Percentiles rank a stretch among this genome's conserved stretches.
Conservation (phyloP, 2,888 invertebrate species). For the Harpagoxenus sublaevis region DNA sequence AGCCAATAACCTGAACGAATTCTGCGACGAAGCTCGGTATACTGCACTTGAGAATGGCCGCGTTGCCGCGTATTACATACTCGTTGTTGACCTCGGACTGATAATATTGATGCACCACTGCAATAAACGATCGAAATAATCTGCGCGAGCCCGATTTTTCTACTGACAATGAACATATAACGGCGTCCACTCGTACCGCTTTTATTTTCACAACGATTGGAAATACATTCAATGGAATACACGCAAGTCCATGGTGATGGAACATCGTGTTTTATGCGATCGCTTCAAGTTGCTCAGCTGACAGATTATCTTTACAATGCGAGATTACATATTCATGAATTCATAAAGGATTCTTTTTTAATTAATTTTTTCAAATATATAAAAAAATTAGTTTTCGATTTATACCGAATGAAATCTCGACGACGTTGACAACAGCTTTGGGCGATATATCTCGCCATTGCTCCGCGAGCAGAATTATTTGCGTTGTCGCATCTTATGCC, state of each 20-base stretch:
- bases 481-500: constrained; percentile 65
- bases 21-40: constrained; percentile 96
- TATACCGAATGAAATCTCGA: constrained; percentile 42
- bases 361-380: neutral
- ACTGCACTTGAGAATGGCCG: constrained; percentile 95
- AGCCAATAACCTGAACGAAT: constrained; percentile 95
- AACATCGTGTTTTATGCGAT: neutral
- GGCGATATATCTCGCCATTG: constrained; percentile 52
- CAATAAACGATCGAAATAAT: constrained; percentile 76
- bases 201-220: constrained; percentile 1
- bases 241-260: neutral
- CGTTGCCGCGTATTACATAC: constrained; percentile 95
- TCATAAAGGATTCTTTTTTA: neutral
- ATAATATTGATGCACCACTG: constrained; percentile 96
- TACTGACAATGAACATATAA: constrained; percentile 7
- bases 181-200: constrained; percentile 42
- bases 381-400: neutral
- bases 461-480: constrained; percentile 73
- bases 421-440: constrained; percentile 76
- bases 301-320: neutral
- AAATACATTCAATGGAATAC: neutral
- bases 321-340: neutral
- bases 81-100: constrained; percentile 96
- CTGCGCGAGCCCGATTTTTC: constrained; percentile 24
- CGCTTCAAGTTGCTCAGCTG: neutral